These are phyloP conservation scores for Rousettus leschenaultii DNA, from an alignment of 2,113 vertebrate species.

Conservation along the genomic window DNA sequence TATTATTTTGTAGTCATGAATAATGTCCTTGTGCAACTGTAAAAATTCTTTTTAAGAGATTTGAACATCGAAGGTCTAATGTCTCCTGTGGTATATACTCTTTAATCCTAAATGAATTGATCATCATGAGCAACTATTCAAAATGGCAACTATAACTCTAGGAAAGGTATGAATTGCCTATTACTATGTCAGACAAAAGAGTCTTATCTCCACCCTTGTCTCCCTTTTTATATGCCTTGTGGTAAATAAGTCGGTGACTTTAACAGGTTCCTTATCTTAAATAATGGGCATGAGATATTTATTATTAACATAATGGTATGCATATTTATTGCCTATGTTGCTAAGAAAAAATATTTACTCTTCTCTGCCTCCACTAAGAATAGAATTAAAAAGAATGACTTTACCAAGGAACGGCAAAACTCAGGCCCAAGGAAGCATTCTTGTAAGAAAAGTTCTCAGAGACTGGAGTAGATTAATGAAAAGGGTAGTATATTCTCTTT, in stretches of 20 bases:
- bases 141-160: neutral
- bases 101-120: constrained; percentile 42
- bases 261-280: constrained; percentile 13
- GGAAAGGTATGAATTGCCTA: constrained; percentile 12
- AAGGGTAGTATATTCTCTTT: neutral
- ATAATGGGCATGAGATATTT: neutral
- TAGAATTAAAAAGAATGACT: neutral
- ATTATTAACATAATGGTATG: neutral
- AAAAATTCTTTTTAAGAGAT: constrained; percentile 21
- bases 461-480: neutral
- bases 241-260: neutral
- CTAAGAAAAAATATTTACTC: neutral
- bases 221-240: neutral
- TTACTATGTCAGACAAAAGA: neutral
- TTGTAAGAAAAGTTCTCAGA: neutral
- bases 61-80: neutral
- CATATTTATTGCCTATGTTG: neutral
- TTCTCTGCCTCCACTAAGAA: neutral
- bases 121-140: constrained; percentile 18
- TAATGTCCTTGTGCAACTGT: neutral
- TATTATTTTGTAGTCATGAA: neutral
- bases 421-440: neutral
- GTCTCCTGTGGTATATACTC: neutral
- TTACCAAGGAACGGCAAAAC: neutral
- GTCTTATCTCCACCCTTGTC: neutral